phyloP scores from a whole-genome alignment of 2,797 vertebrate genomes.

The Aphelocoma californica region DNA sequence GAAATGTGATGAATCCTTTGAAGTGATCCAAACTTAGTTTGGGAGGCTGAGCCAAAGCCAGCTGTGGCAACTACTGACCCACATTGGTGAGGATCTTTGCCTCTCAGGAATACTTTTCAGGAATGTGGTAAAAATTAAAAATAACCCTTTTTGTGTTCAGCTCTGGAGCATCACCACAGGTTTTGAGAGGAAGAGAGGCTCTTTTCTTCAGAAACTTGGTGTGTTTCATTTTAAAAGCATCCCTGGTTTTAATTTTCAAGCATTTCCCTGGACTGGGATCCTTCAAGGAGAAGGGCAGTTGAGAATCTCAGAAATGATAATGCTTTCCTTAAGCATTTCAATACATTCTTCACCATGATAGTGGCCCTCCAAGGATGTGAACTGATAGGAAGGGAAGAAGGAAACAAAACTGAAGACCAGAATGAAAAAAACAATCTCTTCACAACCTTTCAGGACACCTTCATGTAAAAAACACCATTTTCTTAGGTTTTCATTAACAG shows the following conservation, averaged over 20 bases:
- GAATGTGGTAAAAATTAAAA: not conserved
- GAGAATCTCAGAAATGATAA: not conserved
- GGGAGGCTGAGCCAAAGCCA: not conserved
- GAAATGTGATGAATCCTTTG: not conserved
- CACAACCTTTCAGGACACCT: not conserved
- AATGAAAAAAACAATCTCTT: not conserved
- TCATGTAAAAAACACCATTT: not conserved
- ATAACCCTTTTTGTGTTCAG: not conserved
- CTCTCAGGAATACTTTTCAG: not conserved
- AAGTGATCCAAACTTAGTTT: not conserved
- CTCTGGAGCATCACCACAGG: not conserved
- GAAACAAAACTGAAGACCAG: not conserved
- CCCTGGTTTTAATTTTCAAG: not conserved
- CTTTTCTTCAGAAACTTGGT: not conserved
- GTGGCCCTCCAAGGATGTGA: not conserved
- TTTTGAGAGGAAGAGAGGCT: not conserved
- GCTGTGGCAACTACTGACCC: not conserved
- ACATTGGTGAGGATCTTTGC: not conserved
- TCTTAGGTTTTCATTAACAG: not conserved
- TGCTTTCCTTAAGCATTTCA: not conserved
- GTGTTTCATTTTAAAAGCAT: not conserved
- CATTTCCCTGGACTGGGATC: not conserved
- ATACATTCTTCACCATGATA: not conserved
- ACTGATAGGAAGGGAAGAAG: not conserved
- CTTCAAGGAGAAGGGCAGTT: not conserved